phyloP scores from a whole-genome alignment of 2,888 invertebrate genomes.

The Platynereis dumerilii region DNA sequence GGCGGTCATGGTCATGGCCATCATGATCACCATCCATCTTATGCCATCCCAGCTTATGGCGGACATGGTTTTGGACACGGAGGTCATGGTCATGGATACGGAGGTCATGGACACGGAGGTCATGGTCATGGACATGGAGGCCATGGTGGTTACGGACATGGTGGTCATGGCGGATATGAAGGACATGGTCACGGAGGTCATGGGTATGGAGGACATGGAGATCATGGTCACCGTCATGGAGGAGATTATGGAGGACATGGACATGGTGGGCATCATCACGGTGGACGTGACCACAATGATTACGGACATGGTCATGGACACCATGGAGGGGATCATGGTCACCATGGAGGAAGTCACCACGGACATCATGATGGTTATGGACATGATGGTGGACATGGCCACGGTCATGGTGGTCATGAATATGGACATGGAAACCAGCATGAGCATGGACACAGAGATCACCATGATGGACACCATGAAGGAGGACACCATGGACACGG shows the following conservation, averaged over 20 bases:
- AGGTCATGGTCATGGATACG: no score
- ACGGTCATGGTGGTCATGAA: neutral
- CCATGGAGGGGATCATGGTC: constrained; percentile 9
- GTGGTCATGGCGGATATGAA: neutral
- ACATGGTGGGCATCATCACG: constrained; percentile 3
- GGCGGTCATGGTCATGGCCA: no score
- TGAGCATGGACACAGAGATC: constrained; percentile 1
- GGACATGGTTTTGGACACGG: no score
- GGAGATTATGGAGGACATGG: constrained; percentile 10
- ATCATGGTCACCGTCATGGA: neutral
- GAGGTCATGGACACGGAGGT: no score
- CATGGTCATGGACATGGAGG: no score
- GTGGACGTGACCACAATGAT: constrained; percentile 1
- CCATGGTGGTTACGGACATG: no score
- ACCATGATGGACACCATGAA: constrained; percentile 7
- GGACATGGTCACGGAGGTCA: constrained; percentile 13
- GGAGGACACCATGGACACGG: neutral
- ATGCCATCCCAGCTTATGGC: no score
- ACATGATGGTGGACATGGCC: constrained; percentile 8
- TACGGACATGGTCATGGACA: constrained; percentile 8
- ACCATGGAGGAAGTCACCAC: neutral
- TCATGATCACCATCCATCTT: no score
- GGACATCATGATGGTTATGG: constrained; percentile 13
- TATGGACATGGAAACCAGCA: constrained; percentile 6
- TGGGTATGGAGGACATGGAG: constrained; percentile 11